Base-by-base conservation (phyloP, 2,113 vertebrate genomes). In the Nansenia antarctica region DNA sequence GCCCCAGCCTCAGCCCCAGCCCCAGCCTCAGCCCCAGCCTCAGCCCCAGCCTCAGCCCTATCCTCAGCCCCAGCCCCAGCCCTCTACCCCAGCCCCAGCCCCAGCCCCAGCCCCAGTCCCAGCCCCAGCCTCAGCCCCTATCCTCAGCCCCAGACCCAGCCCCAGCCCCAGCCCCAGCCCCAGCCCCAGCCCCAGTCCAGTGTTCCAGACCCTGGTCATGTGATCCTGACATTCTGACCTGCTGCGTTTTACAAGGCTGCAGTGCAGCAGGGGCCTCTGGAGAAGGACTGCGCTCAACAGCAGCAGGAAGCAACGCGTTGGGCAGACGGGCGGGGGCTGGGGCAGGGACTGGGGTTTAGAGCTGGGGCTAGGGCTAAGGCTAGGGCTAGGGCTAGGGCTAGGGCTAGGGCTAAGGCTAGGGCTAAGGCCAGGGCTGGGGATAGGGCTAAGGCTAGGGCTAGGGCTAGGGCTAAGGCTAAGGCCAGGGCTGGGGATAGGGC, bases 221-320 rank as follows among this genome's bases (percentile, higher is more conserved):
- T 88, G 85, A 87, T 55, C 27, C 74, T 85, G 88, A 90, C 87
- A 87, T 55, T 27, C 74, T 85, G 88, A 90, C 87, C 87, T 76
- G 80, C 79, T 72, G 85, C 87, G 88, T 88, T 87, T 90, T 88
- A 90, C 88, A 88, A 90, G 86, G 79, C 81, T 79, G 82, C 82
- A 59, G 76, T 63, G 79, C 73, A 35, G 61, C 29, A 83, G 62
- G 82, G 81, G 77, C 72, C 83, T 85, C 85, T 26, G 85, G 88
- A 77, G 82, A 84, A 79, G 67, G 74, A 74, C 74, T 78, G 78
- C 72, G 64, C 67, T 83, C 73, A 81, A 52, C 75, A 87, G 77
- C 72, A 26, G 80, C 85, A 88, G 88, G 85, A 86, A 90, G 83
- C 76, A 79, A 78, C 85, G 83, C 63, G 39, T 35, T 68, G 64